Base-by-base conservation (phyloP, 92 coral and sea anemone species). In the Zoanthus gigantus region DNA sequence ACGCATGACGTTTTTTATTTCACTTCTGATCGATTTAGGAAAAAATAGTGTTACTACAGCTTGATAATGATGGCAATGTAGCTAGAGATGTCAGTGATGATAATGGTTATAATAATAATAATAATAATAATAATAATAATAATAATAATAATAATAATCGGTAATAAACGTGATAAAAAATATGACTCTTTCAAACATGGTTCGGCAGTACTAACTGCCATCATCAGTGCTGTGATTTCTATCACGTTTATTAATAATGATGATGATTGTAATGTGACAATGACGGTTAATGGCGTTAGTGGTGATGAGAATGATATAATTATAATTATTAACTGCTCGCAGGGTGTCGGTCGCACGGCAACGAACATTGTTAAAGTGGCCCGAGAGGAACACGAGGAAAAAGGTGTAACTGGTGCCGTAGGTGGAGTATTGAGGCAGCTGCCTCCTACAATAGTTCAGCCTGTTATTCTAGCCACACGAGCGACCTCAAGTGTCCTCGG, bases 401-500 rank as follows among this genome's bases (percentile, higher is more conserved):
- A 94, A 58, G 99, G 99, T 17, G 90, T 97, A 65, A 97, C 99
- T 5, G 99, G 99, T 56, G 99, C 98, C 57, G 98, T 97, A 46
- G 99, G 99, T 1, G 99, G 99, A 18, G 98, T 97, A 11, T 85
- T 97, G 78, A 89, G 99, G 63, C 99, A 97, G 89, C 94, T 97
- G 69, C 99, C 99, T 0, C 96, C 99, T 28, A 96, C 98, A 6
- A 93, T 97, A 28, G 99, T 97, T 83, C 99, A 97, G 77, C 99
- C 99, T 52, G 83, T 97, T 80, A 95, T 97, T 53, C 92, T 97
- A 57, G 99, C 98, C 57, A 95, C 99, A 65, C 98, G 95, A 82
- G 99, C 99, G 7, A 97, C 99, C 30, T 97, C 99, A 9, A 97
- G 94, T 79, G 99, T 97, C 67, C 75, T 97, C 79, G 99, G 99